Conservation (phyloP, 2,888 invertebrate genomes). For the Oscheius sp. region DNA sequence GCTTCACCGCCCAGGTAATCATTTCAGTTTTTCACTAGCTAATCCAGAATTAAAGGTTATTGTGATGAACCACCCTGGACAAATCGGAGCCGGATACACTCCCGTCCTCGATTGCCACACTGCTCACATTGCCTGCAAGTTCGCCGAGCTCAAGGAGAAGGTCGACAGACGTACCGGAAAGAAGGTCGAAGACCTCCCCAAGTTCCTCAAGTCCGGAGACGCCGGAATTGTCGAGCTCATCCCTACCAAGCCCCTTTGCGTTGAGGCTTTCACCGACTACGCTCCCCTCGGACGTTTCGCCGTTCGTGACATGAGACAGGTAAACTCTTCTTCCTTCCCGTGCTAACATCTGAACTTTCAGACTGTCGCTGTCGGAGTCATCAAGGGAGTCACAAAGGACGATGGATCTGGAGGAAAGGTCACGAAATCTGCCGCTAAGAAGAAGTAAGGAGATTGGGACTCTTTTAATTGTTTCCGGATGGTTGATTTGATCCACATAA, state of each 20-base stretch:
- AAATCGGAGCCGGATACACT: slow-evolving; percentile 97
- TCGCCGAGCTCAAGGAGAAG: slow-evolving; percentile 97
- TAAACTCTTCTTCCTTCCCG: neutral
- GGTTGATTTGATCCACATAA: slow-evolving; percentile 17
- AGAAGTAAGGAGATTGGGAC: slow-evolving; percentile 50
- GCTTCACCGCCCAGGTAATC: slow-evolving; percentile 92
- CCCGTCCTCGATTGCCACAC: slow-evolving; percentile 99
- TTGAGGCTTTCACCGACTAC: slow-evolving; percentile 97
- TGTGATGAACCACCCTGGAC: slow-evolving; percentile 78
- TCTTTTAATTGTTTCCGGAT: slow-evolving; percentile 3
- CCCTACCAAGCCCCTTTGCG: slow-evolving; percentile 96
- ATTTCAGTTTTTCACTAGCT: neutral
- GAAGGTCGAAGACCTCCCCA: slow-evolving; percentile 76
- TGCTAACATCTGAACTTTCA: neutral
- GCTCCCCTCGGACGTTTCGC: slow-evolving; percentile 96
- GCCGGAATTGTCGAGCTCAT: slow-evolving; percentile 92
- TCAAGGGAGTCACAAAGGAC: slow-evolving; percentile 65
- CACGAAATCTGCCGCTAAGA: slow-evolving; percentile 81
- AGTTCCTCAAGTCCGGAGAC: slow-evolving; percentile 93
- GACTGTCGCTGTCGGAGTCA: slow-evolving; percentile 84
- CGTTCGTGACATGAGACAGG: slow-evolving; percentile 95
- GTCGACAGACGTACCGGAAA: slow-evolving; percentile 93
- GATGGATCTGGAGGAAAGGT: slow-evolving; percentile 81
- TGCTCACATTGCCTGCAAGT: slow-evolving; percentile 99
- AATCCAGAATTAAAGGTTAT: neutral